phyloP scores from a whole-genome alignment of 2,113 vertebrate genomes.

The Rhinichthys klamathensis region DNA sequence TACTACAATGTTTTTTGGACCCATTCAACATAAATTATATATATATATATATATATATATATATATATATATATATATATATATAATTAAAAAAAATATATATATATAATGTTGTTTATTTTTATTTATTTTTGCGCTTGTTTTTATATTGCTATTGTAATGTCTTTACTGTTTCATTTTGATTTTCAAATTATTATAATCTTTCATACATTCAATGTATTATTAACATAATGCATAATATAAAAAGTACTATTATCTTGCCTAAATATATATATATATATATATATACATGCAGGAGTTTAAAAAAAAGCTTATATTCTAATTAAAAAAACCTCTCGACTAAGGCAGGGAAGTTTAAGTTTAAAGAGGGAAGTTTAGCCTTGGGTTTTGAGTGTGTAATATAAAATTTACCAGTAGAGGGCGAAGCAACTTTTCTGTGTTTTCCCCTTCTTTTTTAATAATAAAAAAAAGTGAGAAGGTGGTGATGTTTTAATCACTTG shows the following conservation, averaged over 20 bases:
- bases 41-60: not conserved
- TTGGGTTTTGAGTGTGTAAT: constrained; percentile 52
- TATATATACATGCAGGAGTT: not conserved
- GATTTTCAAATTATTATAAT: not conserved
- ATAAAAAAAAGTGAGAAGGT: constrained; percentile 33
- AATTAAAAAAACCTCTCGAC: not conserved
- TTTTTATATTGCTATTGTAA: not conserved
- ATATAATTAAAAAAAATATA: no score
- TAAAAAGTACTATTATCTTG: not conserved
- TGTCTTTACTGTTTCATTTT: not conserved
- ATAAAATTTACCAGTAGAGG: constrained; percentile 77
- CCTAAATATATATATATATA: not conserved
- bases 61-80: not conserved
- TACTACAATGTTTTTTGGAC: not conserved
- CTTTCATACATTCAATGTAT: not conserved
- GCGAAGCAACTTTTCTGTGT: constrained; percentile 68
- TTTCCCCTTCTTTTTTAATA: not conserved
- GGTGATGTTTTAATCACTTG: constrained; percentile 46
- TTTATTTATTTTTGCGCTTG: not conserved
- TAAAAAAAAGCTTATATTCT: not conserved
- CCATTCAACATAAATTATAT: not conserved
- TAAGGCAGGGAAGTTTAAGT: not conserved
- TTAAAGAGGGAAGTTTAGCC: not conserved
- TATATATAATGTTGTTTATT: not conserved
- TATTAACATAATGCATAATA: not conserved